Percentiles rank a stretch among this genome's conserved stretches.
Conservation (phyloP, 1,140 invertebrate genomes). For the Drosophila fuyamai region DNA sequence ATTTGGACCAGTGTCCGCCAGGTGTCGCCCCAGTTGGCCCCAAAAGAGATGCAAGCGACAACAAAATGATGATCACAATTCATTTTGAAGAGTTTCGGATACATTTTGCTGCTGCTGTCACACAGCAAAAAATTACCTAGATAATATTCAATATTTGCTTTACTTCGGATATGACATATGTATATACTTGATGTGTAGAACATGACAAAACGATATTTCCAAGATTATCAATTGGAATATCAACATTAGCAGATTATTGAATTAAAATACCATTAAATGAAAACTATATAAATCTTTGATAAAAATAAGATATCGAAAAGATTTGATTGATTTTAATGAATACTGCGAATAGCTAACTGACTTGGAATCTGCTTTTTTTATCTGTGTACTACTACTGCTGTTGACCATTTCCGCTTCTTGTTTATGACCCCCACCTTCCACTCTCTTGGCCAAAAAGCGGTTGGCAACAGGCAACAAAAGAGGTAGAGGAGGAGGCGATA, state of each 20-base stretch:
- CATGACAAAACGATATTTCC: too few species aligned
- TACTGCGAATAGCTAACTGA: too few species aligned
- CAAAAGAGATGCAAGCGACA: conserved; percentile 23
- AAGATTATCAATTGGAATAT: too few species aligned
- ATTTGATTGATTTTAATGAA: too few species aligned
- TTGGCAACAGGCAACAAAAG: conserved; percentile 37
- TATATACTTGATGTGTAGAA: too few species aligned
- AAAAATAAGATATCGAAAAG: too few species aligned
- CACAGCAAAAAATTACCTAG: not conserved
- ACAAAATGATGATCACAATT: conserved; percentile 40
- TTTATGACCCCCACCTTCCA: conserved; percentile 18
- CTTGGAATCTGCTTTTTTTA: not conserved
- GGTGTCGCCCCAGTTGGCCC: conserved; percentile 21
- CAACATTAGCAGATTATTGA: too few species aligned
- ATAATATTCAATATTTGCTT: too few species aligned
- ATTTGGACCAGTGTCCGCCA: conserved; percentile 6
- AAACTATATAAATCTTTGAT: too few species aligned
- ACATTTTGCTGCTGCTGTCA: conserved; percentile 16
- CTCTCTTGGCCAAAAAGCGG: conserved; percentile 33
- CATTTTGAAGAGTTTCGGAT: conserved; percentile 40
- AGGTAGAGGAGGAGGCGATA: not conserved
- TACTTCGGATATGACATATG: too few species aligned
- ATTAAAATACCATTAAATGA: not conserved
- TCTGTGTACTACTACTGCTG: conserved; percentile 5
- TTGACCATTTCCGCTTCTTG: conserved; percentile 46